These are phyloP conservation scores for Delphinus delphis DNA, from an alignment of 2,113 vertebrate species.

Conservation along the genomic window DNA sequence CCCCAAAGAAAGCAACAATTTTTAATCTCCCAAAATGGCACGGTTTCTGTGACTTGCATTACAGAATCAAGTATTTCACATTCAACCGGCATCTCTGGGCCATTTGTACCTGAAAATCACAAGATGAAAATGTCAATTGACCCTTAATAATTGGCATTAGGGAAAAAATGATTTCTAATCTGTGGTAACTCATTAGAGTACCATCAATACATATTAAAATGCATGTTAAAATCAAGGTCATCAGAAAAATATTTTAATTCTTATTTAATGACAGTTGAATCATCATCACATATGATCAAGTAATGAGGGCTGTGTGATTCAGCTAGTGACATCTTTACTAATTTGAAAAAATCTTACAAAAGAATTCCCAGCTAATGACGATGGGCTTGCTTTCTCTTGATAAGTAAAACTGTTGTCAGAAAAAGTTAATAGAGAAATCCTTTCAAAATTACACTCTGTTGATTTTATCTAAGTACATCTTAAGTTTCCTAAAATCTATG, in stretches of 20 bases:
- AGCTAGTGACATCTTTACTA: slow-evolving; percentile 69
- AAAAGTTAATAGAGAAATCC: slow-evolving; percentile 29
- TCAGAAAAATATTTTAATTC: slow-evolving; percentile 84
- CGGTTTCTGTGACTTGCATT: slow-evolving; percentile 25
- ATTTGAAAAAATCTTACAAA: slow-evolving; percentile 71
- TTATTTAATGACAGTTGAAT: slow-evolving; percentile 81
- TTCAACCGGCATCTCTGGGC: slow-evolving; percentile 14
- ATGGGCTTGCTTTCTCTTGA: slow-evolving; percentile 31
- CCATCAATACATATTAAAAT: slow-evolving; percentile 79
- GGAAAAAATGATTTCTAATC: slow-evolving; percentile 77
- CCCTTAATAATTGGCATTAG: slow-evolving; percentile 37
- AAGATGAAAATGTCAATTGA: slow-evolving; percentile 66
- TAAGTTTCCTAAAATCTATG: neutral
- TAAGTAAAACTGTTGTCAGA: slow-evolving; percentile 29
- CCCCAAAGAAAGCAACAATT: neutral
- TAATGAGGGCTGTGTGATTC: slow-evolving; percentile 49
- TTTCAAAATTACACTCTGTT: slow-evolving; percentile 40
- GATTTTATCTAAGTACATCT: neutral
- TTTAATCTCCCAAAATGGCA: slow-evolving; percentile 37
- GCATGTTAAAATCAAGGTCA: slow-evolving; percentile 79
- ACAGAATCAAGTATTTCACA: slow-evolving; percentile 48
- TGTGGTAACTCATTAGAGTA: slow-evolving; percentile 73
- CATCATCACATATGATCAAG: slow-evolving; percentile 44
- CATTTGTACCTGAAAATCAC: slow-evolving; percentile 54
- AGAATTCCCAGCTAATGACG: slow-evolving; percentile 28